phyloP scores from a whole-genome alignment of 2,888 invertebrate species.

The Pecten maximus region DNA sequence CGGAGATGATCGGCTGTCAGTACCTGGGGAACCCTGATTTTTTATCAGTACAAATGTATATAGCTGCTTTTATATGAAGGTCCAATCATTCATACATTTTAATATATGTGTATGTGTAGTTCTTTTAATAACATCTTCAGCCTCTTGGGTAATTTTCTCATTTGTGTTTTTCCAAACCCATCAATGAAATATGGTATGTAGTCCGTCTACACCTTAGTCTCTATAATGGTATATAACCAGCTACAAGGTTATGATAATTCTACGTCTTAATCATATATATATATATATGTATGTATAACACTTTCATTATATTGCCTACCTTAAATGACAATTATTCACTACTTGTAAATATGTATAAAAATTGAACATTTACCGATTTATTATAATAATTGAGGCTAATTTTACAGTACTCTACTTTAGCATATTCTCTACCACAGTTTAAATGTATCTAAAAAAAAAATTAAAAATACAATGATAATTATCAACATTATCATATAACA shows the following conservation, averaged over 20 bases:
- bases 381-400: not conserved
- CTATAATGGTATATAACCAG: not conserved
- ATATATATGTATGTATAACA: not conserved
- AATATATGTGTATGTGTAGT: not conserved
- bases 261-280: not conserved
- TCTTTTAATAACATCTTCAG: not conserved
- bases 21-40: not conserved
- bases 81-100: not conserved
- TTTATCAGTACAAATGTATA: not conserved
- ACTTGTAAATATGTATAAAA: constrained; percentile 35
- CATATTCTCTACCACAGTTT: constrained; percentile 14
- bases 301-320: not conserved
- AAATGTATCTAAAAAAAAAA: constrained; percentile 27
- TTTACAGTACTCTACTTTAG: not conserved
- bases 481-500: constrained; percentile 26
- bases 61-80: constrained; percentile 26
- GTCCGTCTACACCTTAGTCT: not conserved
- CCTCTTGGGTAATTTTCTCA: not conserved
- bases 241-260: not conserved
- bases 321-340: not conserved
- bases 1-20: not conserved
- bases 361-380: not conserved
- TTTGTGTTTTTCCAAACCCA: not conserved
- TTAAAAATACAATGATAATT: constrained; percentile 2
- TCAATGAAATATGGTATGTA: not conserved